phyloP scores from a whole-genome alignment of 2,888 invertebrate species.

The Clanis bilineata region DNA sequence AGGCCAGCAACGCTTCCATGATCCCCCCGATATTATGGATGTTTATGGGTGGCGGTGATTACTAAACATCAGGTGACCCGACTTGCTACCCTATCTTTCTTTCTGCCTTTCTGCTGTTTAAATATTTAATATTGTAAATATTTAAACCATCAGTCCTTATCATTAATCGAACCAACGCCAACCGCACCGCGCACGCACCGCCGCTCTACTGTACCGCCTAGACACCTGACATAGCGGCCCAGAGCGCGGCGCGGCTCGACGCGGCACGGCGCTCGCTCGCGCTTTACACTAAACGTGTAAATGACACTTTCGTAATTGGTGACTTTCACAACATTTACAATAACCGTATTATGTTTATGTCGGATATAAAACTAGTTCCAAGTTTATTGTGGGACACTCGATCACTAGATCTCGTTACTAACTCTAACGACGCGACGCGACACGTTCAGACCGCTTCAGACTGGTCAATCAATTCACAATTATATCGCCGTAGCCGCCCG shows the following conservation, averaged over 20 bases:
- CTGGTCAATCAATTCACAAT: neutral
- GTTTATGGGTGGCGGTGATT: too few relatives aligned
- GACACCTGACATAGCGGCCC: neutral
- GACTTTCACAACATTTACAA: constrained; percentile 11
- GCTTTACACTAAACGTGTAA: neutral
- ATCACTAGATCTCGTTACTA: neutral
- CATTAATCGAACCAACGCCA: neutral
- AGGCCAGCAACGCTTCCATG: too few relatives aligned
- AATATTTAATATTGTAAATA: too few relatives aligned
- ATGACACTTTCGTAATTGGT: constrained; percentile 2
- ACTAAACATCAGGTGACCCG: too few relatives aligned
- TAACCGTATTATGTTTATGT: neutral
- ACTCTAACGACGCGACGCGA: neutral
- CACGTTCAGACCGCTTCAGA: too few relatives aligned
- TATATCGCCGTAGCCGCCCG: too few relatives aligned
- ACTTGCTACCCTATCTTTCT: too few relatives aligned
- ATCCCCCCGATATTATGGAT: too few relatives aligned
- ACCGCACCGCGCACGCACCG: neutral
- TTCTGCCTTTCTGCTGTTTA: too few relatives aligned
- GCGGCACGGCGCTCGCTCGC: neutral
- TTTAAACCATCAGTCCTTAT: neutral
- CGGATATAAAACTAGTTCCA: constrained; percentile 6
- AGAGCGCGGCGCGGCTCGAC: too few relatives aligned
- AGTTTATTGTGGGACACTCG: neutral
- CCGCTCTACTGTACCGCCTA: neutral